Base-by-base conservation (phyloP, 2,888 invertebrate genomes). In the Pseudeuparius sepicola region DNA sequence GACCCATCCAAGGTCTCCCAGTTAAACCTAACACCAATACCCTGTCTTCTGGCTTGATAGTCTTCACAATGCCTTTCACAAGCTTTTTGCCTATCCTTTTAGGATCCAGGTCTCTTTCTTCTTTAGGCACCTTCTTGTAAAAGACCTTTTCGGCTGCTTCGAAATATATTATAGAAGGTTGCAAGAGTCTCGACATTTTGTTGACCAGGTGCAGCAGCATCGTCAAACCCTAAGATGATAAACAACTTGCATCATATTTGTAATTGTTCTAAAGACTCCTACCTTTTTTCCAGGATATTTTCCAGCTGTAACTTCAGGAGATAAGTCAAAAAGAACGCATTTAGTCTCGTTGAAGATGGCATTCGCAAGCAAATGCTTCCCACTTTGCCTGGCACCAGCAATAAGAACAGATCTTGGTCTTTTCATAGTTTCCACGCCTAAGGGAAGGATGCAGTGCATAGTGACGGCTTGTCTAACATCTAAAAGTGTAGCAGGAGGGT, bases 261-360 rank as follows among this genome's bases (percentile, higher is more conserved):
- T 7, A 7, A 6, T 6, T 6, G 10, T 6, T 9, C 20, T 7
- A 20, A 6, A n/a, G n/a, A 20, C n/a, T 17, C 20, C 36, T 40
- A 53, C 57, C 34, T 75, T 75, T 43, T 74, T 71, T 0, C 78
- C 78, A 2, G 70, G 67, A 55, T 80, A 86, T 59, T 80, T 78
- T 28, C 75, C 71, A 10, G 68, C 74, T 4, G 83, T 63, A 44
- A 75, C 74, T 26, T 69, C 61, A 1, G 85, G 78, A 1, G 82
- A 78, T 9, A 88, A 60, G 51, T 88, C 85, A 53, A 88, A 78
- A 9, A 87, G 57, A 24, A 82, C 74, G 3, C 85, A 76, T 31
- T 78, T 76, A 2, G 79, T 71, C 61, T 84, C 83, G 2, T 74
- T 74, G 43, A 83, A 85, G 15, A 88, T 66, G 0, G 82, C 81